A percentile compares a stretch with the other conserved stretches of the same genome.
These are phyloP conservation scores for Hippocampus abdominalis DNA, from an alignment of 2,113 vertebrate species.

Conservation along the genomic window DNA sequence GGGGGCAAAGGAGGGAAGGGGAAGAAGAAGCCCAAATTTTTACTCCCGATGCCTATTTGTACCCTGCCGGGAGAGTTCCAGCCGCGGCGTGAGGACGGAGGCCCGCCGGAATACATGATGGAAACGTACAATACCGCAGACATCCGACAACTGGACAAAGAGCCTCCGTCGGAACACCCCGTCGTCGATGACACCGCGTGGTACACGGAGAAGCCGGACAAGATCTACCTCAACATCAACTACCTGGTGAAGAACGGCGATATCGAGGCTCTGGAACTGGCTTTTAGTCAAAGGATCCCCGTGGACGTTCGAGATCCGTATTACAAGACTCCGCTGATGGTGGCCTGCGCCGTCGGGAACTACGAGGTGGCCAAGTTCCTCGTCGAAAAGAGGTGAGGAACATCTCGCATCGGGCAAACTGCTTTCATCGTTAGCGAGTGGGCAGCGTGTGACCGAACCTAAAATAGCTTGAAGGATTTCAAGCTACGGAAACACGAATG, in stretches of 20 bases:
- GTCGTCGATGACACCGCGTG: constrained; percentile 85
- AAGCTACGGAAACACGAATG: no score
- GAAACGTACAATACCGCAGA: constrained; percentile 71
- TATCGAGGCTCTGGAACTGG: constrained; percentile 81
- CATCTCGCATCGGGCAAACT: background rate
- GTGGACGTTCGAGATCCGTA: constrained; percentile 83
- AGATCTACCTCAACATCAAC: constrained; percentile 76
- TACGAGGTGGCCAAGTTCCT: constrained; percentile 79
- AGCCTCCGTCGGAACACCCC: constrained; percentile 77
- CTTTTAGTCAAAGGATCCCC: constrained; percentile 78
- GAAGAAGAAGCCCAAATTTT: constrained; percentile 68
- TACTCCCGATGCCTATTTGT: constrained; percentile 80
- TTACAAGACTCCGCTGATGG: constrained; percentile 91
- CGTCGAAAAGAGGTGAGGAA: constrained; percentile 79
- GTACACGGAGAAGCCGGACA: constrained; percentile 80
- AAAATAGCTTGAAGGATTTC: no score
- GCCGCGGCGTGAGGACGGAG: constrained; percentile 67
- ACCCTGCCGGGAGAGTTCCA: constrained; percentile 60
- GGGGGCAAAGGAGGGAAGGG: constrained; percentile 64
- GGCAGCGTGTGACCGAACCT: no score
- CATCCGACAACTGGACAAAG: constrained; percentile 56
- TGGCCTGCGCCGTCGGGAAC: constrained; percentile 81
- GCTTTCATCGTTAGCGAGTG: no score
- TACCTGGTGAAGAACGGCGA: constrained; percentile 79
- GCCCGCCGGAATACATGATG: constrained; percentile 82